A percentile compares a stretch with the other conserved stretches of the same genome.
Conservation (phyloP, 1,140 invertebrate species). For the Euwallacea fornicatus region DNA sequence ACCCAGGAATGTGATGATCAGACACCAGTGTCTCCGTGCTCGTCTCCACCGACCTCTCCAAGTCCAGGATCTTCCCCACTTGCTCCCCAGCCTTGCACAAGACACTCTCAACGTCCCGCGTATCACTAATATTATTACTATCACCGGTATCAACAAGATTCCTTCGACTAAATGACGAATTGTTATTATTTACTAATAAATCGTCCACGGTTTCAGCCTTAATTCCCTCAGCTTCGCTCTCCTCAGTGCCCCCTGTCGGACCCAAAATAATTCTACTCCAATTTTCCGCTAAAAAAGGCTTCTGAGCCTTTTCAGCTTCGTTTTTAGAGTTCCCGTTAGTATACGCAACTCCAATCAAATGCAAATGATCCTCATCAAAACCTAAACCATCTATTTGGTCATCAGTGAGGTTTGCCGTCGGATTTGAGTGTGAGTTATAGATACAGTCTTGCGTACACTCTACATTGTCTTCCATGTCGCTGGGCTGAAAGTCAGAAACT, state of each 20-base stretch:
- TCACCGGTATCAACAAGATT: neutral
- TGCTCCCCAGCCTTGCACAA: constrained; percentile 18
- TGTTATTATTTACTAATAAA: constrained; percentile 8
- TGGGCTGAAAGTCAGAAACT: constrained; percentile 39
- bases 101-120: neutral
- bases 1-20: constrained; percentile 43
- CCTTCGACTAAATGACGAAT: constrained; percentile 14
- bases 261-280: neutral
- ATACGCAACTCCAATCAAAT: neutral
- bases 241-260: neutral
- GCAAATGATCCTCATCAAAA: constrained; percentile 5
- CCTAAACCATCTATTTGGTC: constrained; percentile 35
- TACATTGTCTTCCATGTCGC: constrained; percentile 38
- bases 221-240: neutral
- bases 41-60: constrained; percentile 51
- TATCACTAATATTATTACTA: neutral
- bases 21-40: constrained; percentile 57
- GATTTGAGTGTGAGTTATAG: constrained; percentile 33
- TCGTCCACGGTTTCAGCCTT: constrained; percentile 5
- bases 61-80: constrained; percentile 25
- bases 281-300: neutral
- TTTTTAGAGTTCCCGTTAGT: neutral
- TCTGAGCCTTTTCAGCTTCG: neutral
- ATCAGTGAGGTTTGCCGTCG: constrained; percentile 23
- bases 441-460: constrained; percentile 47